Evolutionary conservation across 1,140 invertebrate genomes (phyloP).

Genomic region (Tetramorium parvispinum): DNA sequence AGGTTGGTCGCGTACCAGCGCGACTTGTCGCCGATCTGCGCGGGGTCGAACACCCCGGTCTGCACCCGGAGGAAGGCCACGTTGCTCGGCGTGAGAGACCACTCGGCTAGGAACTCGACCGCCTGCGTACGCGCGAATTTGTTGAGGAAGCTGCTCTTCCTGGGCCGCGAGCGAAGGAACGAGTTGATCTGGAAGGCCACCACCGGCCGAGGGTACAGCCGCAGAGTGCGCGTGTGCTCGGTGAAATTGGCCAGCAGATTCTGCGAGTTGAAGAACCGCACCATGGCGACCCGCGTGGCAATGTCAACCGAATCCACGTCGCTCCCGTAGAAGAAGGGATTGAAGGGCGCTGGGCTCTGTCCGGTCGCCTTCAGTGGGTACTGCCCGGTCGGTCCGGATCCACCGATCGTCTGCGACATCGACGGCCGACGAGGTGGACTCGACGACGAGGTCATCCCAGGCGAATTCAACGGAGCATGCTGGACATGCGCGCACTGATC

Average conservation of each 20-base stretch:
- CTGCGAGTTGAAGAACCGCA: constrained; percentile 99
- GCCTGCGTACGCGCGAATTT: constrained; percentile 97
- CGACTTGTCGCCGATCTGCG: constrained; percentile 97
- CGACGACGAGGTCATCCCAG: constrained; percentile 72
- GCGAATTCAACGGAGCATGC: constrained; percentile 75
- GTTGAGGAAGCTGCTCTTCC: constrained; percentile 94
- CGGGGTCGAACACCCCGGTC: constrained; percentile 97
- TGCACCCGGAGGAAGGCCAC: constrained; percentile 98
- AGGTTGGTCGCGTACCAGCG: constrained; percentile 96
- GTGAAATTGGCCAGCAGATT: constrained; percentile 98
- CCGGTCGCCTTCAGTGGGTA: constrained; percentile 55
- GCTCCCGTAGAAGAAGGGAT: constrained; percentile 97
- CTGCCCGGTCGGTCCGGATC: constrained; percentile 58
- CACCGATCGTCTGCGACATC: constrained; percentile 66
- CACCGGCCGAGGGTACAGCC: constrained; percentile 98
- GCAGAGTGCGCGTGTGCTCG: constrained; percentile 98
- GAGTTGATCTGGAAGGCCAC: constrained; percentile 99
- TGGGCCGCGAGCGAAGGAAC: constrained; percentile 96
- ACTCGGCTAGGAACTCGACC: constrained; percentile 99
- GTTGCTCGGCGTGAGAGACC: constrained; percentile 98
- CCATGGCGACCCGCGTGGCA: constrained; percentile 99
- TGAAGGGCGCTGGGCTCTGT: constrained; percentile 86
- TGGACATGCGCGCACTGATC: constrained; percentile 67
- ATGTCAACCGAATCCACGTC: constrained; percentile 99
- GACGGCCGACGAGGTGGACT: constrained; percentile 81